These are phyloP conservation scores for Aethina tumida DNA, from an alignment of 1,140 invertebrate genomes.

Conservation along the genomic window DNA sequence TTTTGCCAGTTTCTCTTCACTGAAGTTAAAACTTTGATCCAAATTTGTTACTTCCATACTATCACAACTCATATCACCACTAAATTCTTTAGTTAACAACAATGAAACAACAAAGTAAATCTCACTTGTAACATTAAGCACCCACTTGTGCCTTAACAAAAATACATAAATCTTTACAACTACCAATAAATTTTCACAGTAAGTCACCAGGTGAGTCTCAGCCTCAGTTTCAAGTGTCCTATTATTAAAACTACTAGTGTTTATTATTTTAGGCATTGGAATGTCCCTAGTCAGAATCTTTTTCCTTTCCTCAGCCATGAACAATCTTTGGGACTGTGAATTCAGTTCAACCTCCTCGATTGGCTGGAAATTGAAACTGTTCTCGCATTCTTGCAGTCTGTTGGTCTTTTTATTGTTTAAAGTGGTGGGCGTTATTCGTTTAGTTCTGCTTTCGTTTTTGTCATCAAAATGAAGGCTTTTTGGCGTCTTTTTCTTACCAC, in stretches of 20 bases:
- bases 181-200: constrained; percentile 34
- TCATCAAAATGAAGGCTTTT: background rate
- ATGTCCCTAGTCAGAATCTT: constrained; percentile 18
- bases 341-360: constrained; percentile 12
- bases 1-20: background rate
- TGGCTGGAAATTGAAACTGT: constrained; percentile 29
- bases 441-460: constrained; percentile 11
- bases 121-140: constrained; percentile 47
- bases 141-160: constrained; percentile 38
- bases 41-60: constrained; percentile 8
- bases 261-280: constrained; percentile 7
- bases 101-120: constrained; percentile 49
- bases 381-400: constrained; percentile 16
- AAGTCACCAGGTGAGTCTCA: constrained; percentile 32
- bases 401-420: constrained; percentile 16
- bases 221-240: constrained; percentile 25
- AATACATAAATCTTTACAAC: constrained; percentile 39
- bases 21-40: constrained; percentile 11
- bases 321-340: constrained; percentile 14
- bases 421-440: constrained; percentile 31
- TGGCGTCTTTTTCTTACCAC: constrained; percentile 20
- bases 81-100: constrained; percentile 28
- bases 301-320: constrained; percentile 19
- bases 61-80: constrained; percentile 2
- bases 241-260: constrained; percentile 6